Evolutionary conservation across 2,113 vertebrate genomes (phyloP), one percentile per base, ranked within the genome.

Genomic region (Hippocampus guttulatus): DNA sequence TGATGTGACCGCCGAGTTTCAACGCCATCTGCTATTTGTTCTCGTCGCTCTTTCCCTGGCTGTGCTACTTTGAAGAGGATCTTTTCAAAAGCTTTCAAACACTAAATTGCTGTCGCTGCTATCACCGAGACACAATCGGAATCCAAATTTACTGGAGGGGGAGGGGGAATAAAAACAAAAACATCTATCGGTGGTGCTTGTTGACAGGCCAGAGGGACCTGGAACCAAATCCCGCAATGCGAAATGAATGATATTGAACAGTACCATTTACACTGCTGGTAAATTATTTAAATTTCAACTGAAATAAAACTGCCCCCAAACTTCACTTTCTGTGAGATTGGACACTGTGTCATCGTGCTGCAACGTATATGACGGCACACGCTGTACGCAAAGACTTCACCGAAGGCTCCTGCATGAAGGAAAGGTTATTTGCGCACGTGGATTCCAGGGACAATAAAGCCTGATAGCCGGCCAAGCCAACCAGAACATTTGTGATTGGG

Each of bases 21-120:
- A 81, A 88, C 90, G 89, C 88, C 90, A 91, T 90, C 90, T 91
- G 88, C 84, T 88, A 88, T 91, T 88, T 90, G 87, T 88, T 88
- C 73, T 77, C 67, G 69, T 83, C 72, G 79, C 52, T 81, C 81
- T 85, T 84, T 80, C 76, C 78, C 78, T 45, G 81, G 75, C 80
- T 77, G 73, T 69, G 70, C 77, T 80, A 70, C 80, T 85, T 89
- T 91, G 84, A 90, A 84, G 80, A 85, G 84, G 80, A 77, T 66
- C 79, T 74, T 86, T 87, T 90, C 75, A 88, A 89, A 90, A 84
- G 82, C 79, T 87, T 88, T 90, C 82, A 85, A 86, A 90, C 89
- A 88, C 88, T 89, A 90, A 91, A 82, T 88, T 89, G 88, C 84
- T 90, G 88, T 89, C 87, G 81, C 80, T 81, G 74, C 63, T 25